Percentiles rank a stretch among this genome's conserved stretches.
These are phyloP conservation scores for Spilarctia lutea DNA, from an alignment of 2,888 invertebrate genomes.

Conservation along the genomic window DNA sequence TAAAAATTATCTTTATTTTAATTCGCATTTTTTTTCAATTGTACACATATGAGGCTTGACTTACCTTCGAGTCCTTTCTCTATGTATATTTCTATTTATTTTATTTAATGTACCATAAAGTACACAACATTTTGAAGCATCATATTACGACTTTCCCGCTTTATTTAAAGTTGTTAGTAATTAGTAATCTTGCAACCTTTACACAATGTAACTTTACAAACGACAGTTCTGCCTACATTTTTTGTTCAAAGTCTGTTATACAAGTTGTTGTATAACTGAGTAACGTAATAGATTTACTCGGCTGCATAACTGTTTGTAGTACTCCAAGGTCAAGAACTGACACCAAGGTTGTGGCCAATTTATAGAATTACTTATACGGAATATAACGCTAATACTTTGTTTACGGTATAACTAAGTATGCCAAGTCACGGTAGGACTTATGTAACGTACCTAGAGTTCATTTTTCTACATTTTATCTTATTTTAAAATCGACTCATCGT, in stretches of 20 bases:
- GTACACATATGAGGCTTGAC: neutral
- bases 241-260: slow-evolving; percentile 3
- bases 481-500: neutral
- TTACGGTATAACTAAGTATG: neutral
- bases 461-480: neutral
- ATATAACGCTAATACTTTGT: neutral
- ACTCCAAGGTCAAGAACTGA: slow-evolving; percentile 41
- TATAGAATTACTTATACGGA: slow-evolving; percentile 18
- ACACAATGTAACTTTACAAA: neutral
- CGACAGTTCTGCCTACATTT: neutral
- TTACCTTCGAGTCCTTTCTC: neutral
- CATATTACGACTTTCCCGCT: neutral
- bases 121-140: neutral
- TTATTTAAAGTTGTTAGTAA: neutral
- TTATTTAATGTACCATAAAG: neutral
- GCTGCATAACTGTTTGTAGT: slow-evolving; percentile 11
- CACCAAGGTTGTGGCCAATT: slow-evolving; percentile 40
- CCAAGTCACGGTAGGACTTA: neutral
- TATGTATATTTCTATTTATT: neutral
- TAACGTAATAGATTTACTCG: slow-evolving; percentile 14
- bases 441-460: neutral
- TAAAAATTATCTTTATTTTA: neutral
- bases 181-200: neutral
- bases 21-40: neutral
- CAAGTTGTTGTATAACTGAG: slow-evolving; percentile 3